These are phyloP conservation scores for Philantomba maxwellii DNA, from an alignment of 2,113 vertebrate species.

Conservation along the genomic window DNA sequence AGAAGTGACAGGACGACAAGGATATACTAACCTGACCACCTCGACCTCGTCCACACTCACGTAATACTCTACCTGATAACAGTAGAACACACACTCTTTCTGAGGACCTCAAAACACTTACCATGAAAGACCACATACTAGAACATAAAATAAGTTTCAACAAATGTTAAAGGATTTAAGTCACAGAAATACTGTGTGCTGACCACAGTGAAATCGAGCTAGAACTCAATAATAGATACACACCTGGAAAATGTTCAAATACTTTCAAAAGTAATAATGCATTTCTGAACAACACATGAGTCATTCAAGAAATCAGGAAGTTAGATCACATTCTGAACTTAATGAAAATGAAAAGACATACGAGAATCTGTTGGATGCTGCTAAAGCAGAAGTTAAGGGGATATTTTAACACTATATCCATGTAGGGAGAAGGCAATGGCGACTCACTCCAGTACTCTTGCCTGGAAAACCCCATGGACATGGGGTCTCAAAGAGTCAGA, in stretches of 20 bases:
- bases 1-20: not conserved
- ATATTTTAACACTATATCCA: not conserved
- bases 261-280: not conserved
- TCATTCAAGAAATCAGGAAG: not conserved
- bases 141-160: not conserved
- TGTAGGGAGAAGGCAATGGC: not conserved
- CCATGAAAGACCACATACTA: not conserved
- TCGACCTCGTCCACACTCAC: not conserved
- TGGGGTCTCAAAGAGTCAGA: too few relatives aligned
- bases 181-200: not conserved
- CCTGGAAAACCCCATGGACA: too few relatives aligned
- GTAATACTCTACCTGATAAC: accelerated
- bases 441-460: too few relatives aligned
- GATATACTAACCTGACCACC: not conserved
- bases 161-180: not conserved
- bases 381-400: not conserved
- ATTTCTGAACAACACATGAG: not conserved
- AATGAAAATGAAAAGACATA: not conserved
- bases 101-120: not conserved
- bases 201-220: not conserved
- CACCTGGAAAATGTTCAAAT: not conserved
- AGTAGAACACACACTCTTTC: not conserved
- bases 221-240: not conserved
- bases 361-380: not conserved
- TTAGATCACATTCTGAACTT: not conserved